These are phyloP conservation scores for Petrolisthes cinctipes DNA, from an alignment of 2,888 invertebrate species.

Conservation along the genomic window DNA sequence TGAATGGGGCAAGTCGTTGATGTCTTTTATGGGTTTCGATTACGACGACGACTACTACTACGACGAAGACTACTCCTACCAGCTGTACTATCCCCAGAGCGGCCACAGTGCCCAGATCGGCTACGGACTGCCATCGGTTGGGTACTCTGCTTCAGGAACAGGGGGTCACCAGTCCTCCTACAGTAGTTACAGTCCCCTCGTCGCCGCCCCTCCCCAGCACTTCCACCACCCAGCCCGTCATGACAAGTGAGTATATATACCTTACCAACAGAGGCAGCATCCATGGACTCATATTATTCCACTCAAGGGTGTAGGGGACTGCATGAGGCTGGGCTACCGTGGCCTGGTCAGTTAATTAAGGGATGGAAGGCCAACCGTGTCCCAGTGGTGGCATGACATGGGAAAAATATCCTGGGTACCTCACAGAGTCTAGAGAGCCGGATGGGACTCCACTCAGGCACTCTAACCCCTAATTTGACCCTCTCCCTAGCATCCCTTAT, in stretches of 20 bases:
- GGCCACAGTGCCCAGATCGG: constrained; percentile 22
- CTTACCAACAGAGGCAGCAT: not conserved
- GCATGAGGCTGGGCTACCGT: no score
- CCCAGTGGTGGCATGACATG: no score
- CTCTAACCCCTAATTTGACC: no score
- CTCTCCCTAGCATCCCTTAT: no score
- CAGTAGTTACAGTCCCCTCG: constrained; percentile 44
- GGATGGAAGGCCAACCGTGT: no score
- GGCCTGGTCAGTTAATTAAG: no score
- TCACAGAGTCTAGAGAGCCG: no score
- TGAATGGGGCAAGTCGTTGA: constrained; percentile 36
- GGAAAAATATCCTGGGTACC: no score
- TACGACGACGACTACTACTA: constrained; percentile 46
- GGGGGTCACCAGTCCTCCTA: constrained; percentile 57
- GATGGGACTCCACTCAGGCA: no score
- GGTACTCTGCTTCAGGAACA: constrained; percentile 8
- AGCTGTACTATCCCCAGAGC: constrained; percentile 32
- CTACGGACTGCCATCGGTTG: constrained; percentile 50
- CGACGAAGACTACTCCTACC: constrained; percentile 29
- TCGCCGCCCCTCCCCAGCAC: constrained; percentile 19
- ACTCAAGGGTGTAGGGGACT: no score
- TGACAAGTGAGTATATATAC: constrained; percentile 49
- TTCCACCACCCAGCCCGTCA: constrained; percentile 49
- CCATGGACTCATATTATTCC: not conserved
- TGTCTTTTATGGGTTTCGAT: constrained; percentile 58